Evolutionary conservation across 2,113 vertebrate species (phyloP).

Genomic region (Platanista minor): DNA sequence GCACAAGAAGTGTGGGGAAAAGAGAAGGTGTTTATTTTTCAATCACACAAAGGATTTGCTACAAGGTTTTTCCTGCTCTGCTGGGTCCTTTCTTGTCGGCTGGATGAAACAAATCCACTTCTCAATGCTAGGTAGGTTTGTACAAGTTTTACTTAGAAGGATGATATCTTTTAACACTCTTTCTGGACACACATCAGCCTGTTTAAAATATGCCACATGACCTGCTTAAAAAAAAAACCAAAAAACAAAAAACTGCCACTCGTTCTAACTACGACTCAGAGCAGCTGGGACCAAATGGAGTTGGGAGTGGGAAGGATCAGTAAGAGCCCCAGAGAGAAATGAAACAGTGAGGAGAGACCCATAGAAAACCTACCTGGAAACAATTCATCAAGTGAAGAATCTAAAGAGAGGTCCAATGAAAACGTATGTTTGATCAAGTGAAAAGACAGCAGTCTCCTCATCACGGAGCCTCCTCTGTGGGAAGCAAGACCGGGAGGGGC

Average conservation of each 20-base stretch:
- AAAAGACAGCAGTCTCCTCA: conserved; percentile 3
- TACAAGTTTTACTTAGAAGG: not conserved
- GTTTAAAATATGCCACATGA: not conserved
- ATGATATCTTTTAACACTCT: not conserved
- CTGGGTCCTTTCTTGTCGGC: not conserved
- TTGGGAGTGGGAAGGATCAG: not conserved
- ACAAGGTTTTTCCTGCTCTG: not conserved
- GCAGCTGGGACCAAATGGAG: not conserved
- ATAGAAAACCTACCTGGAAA: conserved; percentile 66
- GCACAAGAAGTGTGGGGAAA: not conserved
- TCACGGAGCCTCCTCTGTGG: not conserved
- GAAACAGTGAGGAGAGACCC: not conserved
- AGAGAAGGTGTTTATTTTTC: not conserved
- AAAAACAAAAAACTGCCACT: not conserved
- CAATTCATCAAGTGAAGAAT: conserved; percentile 53
- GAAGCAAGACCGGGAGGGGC: conserved; percentile 45
- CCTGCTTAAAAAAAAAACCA: not conserved
- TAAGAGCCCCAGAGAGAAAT: not conserved
- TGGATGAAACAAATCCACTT: not conserved
- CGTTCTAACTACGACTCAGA: not conserved
- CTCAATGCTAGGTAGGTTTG: not conserved
- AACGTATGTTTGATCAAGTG: not conserved
- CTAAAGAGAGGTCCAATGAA: not conserved
- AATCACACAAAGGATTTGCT: not conserved
- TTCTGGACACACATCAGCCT: not conserved